These are phyloP conservation scores for Sthenelais limicola DNA, from an alignment of 2,888 invertebrate genomes.

Conservation along the genomic window DNA sequence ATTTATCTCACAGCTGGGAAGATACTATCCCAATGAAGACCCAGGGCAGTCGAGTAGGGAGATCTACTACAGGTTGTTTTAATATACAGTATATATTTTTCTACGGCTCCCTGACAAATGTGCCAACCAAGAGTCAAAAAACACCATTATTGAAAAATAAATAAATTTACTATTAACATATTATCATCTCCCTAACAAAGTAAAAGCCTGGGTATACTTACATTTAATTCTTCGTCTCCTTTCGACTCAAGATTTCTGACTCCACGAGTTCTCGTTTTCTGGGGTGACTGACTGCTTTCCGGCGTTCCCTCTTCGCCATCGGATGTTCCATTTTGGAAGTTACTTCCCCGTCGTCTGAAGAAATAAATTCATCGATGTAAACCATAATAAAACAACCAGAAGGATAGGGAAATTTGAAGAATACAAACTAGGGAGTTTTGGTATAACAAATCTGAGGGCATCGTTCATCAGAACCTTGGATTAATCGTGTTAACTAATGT, in stretches of 20 bases:
- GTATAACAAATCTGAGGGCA: too few relatives aligned
- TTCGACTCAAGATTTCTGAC: slow-evolving; percentile 3
- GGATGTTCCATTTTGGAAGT: slow-evolving; percentile 63
- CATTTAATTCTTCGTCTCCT: slow-evolving; percentile 16
- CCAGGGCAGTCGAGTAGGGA: too few relatives aligned
- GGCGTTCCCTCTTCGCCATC: slow-evolving; percentile 58
- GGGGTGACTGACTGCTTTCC: slow-evolving; percentile 39
- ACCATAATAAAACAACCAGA: neutral
- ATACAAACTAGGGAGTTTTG: too few relatives aligned
- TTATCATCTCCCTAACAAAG: neutral
- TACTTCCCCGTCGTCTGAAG: slow-evolving; percentile 55
- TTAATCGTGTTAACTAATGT: neutral
- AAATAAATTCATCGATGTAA: slow-evolving; percentile 8
- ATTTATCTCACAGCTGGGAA: too few relatives aligned
- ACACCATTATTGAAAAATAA: too few relatives aligned
- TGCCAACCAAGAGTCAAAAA: too few relatives aligned
- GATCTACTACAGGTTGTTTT: too few relatives aligned
- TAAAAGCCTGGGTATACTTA: neutral
- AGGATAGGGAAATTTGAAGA: neutral
- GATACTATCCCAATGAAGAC: too few relatives aligned
- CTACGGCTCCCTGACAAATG: too few relatives aligned
- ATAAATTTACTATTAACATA: too few relatives aligned
- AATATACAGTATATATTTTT: too few relatives aligned
- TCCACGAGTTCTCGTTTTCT: slow-evolving; percentile 13
- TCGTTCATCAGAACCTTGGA: too few relatives aligned